Evolutionary conservation across 2,113 vertebrate species (phyloP), one percentile per base, ranked within the genome.

Genomic region (Fukomys damarensis): DNA sequence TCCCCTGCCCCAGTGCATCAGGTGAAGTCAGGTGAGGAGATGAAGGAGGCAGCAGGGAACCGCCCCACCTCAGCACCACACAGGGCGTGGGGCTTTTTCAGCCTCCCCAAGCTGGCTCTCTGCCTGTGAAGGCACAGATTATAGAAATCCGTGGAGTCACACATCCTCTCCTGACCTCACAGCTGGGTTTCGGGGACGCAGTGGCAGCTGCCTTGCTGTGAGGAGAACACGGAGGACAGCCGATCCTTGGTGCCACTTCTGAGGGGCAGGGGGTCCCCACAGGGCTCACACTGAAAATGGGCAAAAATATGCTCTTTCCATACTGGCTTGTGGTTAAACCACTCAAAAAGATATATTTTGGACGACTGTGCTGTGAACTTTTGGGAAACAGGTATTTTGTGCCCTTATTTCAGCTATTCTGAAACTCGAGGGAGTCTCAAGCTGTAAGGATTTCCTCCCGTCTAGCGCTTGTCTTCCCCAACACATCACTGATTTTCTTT

Each of bases 261-360:
- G 17, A 12, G 30, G 26, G n/a, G 16, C 61, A 43, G 0, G 3
- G 2, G 41, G n/a, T 7, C 20, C 10, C 2, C 28, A 28, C 10
- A 56, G 77, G 5, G 72, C 20, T 7, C 30, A 41, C 24, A 13
- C 3, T 65, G 38, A 28, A 54, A 92, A 83, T 11, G 38, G 20
- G 19, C 68, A 72, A 41, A 41, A 72, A 41, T 11, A 10, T 8
- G n/a, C 35, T 68, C 63, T 9, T 58, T 19, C n/a, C 35, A 24
- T 32, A 16, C 2, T 63, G 56, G 59, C 35, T 90, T 52, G 70
- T 49, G 46, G 46, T 81, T 61, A 90, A 77, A 56, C 26, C 41
- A 32, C 13, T 28, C 41, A 19, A 7, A 54, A 13, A 54, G 13
- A 13, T 54, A 54, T 13, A 54, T 54, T 54, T 54, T 54, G 52